phyloP scores from a whole-genome alignment of 2,888 invertebrate genomes.

The Apomyelois bistriatella region DNA sequence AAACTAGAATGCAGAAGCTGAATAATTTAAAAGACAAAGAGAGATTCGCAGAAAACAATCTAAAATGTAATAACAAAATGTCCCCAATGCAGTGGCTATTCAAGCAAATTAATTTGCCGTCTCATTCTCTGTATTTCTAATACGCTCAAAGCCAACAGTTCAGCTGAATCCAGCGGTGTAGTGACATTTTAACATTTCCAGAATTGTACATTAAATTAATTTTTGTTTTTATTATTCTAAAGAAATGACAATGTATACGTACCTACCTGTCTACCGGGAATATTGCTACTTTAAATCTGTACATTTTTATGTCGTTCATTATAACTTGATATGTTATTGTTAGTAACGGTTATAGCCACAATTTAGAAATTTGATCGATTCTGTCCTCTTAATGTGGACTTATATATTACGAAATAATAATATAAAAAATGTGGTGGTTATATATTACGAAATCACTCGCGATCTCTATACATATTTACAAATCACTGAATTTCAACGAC shows the following conservation, averaged over 20 bases:
- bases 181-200: conserved; percentile 4
- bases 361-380: too few relatives aligned
- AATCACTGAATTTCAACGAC: too few relatives aligned
- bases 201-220: neutral
- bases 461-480: too few relatives aligned
- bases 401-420: too few relatives aligned
- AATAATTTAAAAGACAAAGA: neutral
- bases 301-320: too few relatives aligned
- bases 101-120: conserved; percentile 1
- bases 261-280: neutral
- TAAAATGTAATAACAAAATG: conserved; percentile 1
- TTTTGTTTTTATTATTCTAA: conserved; percentile 1
- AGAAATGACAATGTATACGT: neutral
- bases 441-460: too few relatives aligned
- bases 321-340: too few relatives aligned
- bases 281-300: neutral
- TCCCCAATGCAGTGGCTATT: neutral
- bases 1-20: neutral
- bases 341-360: too few relatives aligned
- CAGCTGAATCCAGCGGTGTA: neutral
- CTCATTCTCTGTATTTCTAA: neutral
- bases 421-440: too few relatives aligned
- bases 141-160: neutral
- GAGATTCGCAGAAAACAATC: neutral
- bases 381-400: too few relatives aligned